Conservation (phyloP, 2,888 invertebrate genomes). For the Phengaris alcon region DNA sequence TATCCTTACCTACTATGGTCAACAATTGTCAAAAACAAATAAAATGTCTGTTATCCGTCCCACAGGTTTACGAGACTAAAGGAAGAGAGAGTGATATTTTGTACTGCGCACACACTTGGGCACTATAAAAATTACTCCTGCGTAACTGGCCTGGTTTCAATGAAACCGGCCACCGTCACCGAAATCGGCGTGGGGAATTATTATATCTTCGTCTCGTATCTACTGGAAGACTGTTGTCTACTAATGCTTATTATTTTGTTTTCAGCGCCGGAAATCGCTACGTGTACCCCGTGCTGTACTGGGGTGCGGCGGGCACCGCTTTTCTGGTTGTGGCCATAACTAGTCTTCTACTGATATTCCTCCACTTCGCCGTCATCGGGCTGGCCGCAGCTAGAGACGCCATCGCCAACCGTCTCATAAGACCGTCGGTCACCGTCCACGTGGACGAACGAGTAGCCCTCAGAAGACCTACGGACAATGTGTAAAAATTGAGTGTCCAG, state of each 20-base stretch:
- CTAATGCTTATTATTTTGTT: slow-evolving; percentile 32
- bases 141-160: too few species aligned
- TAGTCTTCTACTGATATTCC: slow-evolving; percentile 79
- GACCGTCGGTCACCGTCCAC: slow-evolving; percentile 44
- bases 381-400: slow-evolving; percentile 73
- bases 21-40: too few species aligned
- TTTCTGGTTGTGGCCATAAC: slow-evolving; percentile 81
- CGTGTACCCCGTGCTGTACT: slow-evolving; percentile 88
- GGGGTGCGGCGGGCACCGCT: slow-evolving; percentile 82
- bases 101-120: too few species aligned
- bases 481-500: neutral
- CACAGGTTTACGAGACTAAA: too few species aligned
- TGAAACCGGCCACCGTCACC: too few species aligned
- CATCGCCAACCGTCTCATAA: slow-evolving; percentile 47
- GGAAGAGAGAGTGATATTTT: too few species aligned
- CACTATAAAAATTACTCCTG: too few species aligned
- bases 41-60: too few species aligned
- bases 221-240: too few species aligned
- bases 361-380: slow-evolving; percentile 80
- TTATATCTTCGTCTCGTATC: too few species aligned
- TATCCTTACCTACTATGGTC: too few species aligned
- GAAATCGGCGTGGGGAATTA: too few species aligned
- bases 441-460: slow-evolving; percentile 53
- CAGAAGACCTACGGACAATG: slow-evolving; percentile 41
- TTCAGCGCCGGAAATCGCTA: slow-evolving; percentile 81